These are phyloP conservation scores for Lycodopsis pacificus DNA, from an alignment of 2,797 vertebrate species.

Conservation along the genomic window DNA sequence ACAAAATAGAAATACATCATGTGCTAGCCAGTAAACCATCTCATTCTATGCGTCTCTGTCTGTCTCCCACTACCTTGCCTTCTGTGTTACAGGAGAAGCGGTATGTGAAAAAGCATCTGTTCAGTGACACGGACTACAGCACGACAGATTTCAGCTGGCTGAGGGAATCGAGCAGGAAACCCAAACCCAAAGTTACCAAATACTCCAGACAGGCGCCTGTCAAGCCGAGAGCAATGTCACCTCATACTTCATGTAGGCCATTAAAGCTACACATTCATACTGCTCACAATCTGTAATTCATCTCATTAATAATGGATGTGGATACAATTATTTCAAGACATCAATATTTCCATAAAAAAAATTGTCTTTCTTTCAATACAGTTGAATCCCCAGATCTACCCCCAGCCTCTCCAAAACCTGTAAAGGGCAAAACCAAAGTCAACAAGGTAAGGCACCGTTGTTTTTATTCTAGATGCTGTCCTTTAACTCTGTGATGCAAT, in stretches of 20 bases:
- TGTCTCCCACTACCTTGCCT: neutral
- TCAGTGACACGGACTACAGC: slow-evolving; percentile 89
- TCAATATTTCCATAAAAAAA: neutral
- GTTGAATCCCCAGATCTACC: slow-evolving; percentile 60
- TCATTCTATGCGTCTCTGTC: neutral
- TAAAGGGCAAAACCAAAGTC: slow-evolving; percentile 53
- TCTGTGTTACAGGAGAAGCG: slow-evolving; percentile 60
- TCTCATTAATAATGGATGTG: neutral
- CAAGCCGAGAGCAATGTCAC: slow-evolving; percentile 49
- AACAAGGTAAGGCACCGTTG: slow-evolving; percentile 62
- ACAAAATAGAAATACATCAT: neutral
- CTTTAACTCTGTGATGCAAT: slow-evolving; percentile 28
- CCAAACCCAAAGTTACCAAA: slow-evolving; percentile 85
- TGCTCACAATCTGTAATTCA: neutral
- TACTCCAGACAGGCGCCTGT: slow-evolving; percentile 84
- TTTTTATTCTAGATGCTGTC: neutral
- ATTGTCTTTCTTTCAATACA: slow-evolving; percentile 44
- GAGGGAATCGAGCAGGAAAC: slow-evolving; percentile 83
- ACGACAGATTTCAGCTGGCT: slow-evolving; percentile 91
- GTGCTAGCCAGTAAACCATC: neutral
- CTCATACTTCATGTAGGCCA: slow-evolving; percentile 65
- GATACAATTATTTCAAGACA: neutral
- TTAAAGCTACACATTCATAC: slow-evolving; percentile 2
- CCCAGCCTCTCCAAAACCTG: slow-evolving; percentile 49
- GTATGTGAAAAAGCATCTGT: slow-evolving; percentile 86